Base-by-base conservation (phyloP, 2,113 vertebrate genomes). In the Gymnorhina tibicen region DNA sequence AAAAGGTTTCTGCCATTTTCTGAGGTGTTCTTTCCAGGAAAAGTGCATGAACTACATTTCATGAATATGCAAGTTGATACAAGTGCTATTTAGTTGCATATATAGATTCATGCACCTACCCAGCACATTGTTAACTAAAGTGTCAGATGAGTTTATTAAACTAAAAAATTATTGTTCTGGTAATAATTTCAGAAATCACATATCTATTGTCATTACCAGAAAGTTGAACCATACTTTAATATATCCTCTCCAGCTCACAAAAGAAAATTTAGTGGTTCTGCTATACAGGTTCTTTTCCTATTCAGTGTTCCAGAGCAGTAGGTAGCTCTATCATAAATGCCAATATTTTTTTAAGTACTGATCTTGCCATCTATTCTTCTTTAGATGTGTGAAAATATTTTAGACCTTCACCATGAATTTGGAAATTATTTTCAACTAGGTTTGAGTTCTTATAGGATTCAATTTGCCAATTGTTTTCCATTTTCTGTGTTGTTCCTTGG, bases 11-110 rank as follows among this genome's bases (percentile, higher is more conserved):
- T 46, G 32, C 9, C 7, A 22, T n/a, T 52, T 70, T 52, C 37
- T 95, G 91, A 96, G 64, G 56, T 97, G 73, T 94, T 87, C 28
- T 95, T 95, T 95, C 33, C 47, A 83, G 16, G 21, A 70, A 89
- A 91, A 95, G 85, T 5, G 4, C 1, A 53, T 30, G 16, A 80
- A 37, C 13, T 46, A 58, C 2, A 35, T 26, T 53, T 89, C 41
- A 66, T 17, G 11, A 77, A 66, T 13, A 4, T n/a, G n/a, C n/a
- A n/a, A n/a, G n/a, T n/a, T n/a, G n/a, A n/a, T 26, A 11, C 21
- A 83, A 59, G 17, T 50, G 35, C 14, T 37, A 80, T 19, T 87
- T 70, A 69, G 28, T 47, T 60, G 59, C 20, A 77, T 10, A 67
- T 9, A 62, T n/a, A 53, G 28, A 47, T 41, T 85, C 20, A 30